Percentiles rank a stretch among this genome's conserved stretches.
Evolutionary conservation across 2,797 vertebrate genomes (phyloP).

Genomic region (Chanos chanos): DNA sequence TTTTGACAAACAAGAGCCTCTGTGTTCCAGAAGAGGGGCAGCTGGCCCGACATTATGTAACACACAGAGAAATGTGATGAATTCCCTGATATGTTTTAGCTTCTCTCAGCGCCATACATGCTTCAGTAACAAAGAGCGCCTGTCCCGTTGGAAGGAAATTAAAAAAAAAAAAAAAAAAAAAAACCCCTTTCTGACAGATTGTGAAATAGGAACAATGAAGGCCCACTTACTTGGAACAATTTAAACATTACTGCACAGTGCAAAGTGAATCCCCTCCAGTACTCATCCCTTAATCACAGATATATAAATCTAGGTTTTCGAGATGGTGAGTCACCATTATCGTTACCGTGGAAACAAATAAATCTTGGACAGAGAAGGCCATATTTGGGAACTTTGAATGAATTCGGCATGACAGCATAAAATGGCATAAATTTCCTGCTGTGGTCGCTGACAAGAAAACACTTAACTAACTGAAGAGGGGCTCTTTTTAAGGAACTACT

Average conservation of each 20-base stretch:
- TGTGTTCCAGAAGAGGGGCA: conserved; percentile 60
- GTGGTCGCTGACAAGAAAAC: no score
- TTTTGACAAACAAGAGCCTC: conserved; percentile 63
- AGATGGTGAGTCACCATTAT: conserved; percentile 12
- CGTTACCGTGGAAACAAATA: conserved; percentile 27
- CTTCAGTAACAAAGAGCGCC: conserved; percentile 56
- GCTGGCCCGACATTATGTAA: conserved; percentile 60
- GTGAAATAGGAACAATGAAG: no score
- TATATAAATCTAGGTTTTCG: neutral
- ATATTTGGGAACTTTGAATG: conserved; percentile 9
- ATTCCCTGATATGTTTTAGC: conserved; percentile 66
- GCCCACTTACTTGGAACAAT: no score
- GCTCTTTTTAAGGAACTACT: no score
- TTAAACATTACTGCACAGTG: no score
- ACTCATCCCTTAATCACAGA: neutral
- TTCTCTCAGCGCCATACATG: conserved; percentile 49
- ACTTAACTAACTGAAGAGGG: no score
- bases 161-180: conserved; percentile 21
- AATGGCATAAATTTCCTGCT: no score
- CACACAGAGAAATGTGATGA: conserved; percentile 61
- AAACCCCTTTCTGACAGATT: neutral
- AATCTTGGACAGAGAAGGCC: neutral
- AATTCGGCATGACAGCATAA: neutral
- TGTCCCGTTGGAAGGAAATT: conserved; percentile 44
- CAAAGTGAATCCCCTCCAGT: no score